Evolutionary conservation across 2,113 vertebrate genomes (phyloP), one percentile per base, ranked within the genome.

Genomic region (Boulengeromyrus knoepffleri): DNA sequence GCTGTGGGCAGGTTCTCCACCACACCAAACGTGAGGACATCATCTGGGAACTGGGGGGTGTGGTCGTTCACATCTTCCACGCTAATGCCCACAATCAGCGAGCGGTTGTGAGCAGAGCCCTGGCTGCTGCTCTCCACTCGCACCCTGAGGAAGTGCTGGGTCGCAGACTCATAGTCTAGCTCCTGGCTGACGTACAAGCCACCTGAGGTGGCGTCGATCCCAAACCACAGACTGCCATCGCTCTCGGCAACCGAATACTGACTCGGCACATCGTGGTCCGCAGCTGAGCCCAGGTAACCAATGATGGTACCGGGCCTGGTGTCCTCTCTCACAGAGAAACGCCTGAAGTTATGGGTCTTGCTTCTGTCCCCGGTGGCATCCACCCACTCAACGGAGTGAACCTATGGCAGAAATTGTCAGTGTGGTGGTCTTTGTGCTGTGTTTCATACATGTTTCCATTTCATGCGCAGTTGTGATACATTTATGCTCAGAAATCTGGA

Each of bases 21-120:
- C 90, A 99, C 0, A 0, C 97, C 95, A 45, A 98, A 95, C 46
- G 94, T 94, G 85, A 98, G 24, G 85, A 98, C 92, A 58, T 96
- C 94, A 39, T 97, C 96, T 19, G 94, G 96, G 93, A 99, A 99
- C 93, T 92, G 94, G 0, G 98, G 98, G 0, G 95, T 91, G 90
- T 98, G 96, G 92, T 99, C 98, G 3, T 99, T 99, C 15, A 95
- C 94, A 45, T 99, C 98, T 93, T 97, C 96, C 91, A 99, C 95
- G 9, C 93, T 94, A 13, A 99, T 91, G 17, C 92, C 96, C 27
- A 99, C 93, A 49, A 96, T 94, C 88, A 97, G 89, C 0, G 95
- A 96, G 21, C 87, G 91, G 21, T 94, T 95, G 42, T 93, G 58
- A 4, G 93, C 12, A 42, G 92, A 93, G 0, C 5, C 90, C 52